These are phyloP conservation scores for Rhinoderma darwinii DNA, from an alignment of 2,113 vertebrate species.

Conservation along the genomic window DNA sequence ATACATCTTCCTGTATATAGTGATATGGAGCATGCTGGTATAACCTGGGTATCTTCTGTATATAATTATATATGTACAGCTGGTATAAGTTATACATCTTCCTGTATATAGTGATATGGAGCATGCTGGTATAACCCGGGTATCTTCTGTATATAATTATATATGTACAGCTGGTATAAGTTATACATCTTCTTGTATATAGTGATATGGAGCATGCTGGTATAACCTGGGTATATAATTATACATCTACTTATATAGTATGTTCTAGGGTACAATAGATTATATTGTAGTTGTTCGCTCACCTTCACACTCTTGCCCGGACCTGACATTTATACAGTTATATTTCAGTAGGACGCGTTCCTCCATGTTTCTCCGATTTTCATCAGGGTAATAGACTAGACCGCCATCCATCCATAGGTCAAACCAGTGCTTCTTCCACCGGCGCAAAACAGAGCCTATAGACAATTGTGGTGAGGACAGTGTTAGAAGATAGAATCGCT, in stretches of 20 bases:
- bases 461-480: background rate
- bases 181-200: background rate
- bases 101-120: background rate
- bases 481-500: too few species aligned
- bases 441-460: constrained; percentile 83
- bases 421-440: constrained; percentile 97
- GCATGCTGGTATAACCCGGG: background rate
- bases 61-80: too few species aligned
- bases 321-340: constrained; percentile 79
- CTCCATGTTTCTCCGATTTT: constrained; percentile 81
- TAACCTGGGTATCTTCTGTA: background rate
- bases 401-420: constrained; percentile 92
- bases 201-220: background rate
- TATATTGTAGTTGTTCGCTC: constrained; percentile 39
- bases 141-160: background rate
- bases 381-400: constrained; percentile 86
- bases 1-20: background rate
- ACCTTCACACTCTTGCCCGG: constrained; percentile 88
- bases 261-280: background rate
- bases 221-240: background rate
- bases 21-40: background rate
- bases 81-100: background rate
- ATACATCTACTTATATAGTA: background rate
- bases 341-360: constrained; percentile 81
- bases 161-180: background rate